These are phyloP conservation scores for Halcyon chelicuti DNA, from an alignment of 2,797 vertebrate genomes.

Conservation along the genomic window DNA sequence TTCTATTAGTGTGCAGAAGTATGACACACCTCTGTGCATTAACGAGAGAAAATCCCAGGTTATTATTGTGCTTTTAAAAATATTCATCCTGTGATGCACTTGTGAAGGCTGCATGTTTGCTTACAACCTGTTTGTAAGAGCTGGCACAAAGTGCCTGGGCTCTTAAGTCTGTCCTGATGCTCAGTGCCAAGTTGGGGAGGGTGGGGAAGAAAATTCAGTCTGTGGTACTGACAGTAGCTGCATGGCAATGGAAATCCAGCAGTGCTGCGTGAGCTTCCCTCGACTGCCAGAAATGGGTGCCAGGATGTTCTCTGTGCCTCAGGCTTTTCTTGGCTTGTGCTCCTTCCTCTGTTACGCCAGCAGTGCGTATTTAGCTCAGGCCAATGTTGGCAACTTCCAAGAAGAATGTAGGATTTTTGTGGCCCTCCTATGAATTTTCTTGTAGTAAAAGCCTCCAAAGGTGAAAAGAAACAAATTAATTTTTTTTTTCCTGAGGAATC, in stretches of 20 bases:
- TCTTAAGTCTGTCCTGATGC: not conserved
- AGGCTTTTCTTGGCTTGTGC: not conserved
- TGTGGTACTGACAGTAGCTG: not conserved
- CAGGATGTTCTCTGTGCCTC: not conserved
- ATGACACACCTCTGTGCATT: not conserved
- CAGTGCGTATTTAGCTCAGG: accelerated
- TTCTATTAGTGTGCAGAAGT: not conserved
- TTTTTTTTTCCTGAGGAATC: not conserved
- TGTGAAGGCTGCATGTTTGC: not conserved
- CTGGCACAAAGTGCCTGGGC: not conserved
- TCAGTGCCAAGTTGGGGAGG: not conserved
- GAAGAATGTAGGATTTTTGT: not conserved
- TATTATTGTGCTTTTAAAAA: not conserved
- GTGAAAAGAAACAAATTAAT: not conserved
- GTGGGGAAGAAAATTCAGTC: not conserved
- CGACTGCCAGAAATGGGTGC: not conserved
- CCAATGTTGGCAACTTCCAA: not conserved
- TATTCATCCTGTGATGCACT: accelerated
- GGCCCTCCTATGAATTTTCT: not conserved
- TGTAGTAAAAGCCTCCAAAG: not conserved
- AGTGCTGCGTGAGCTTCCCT: not conserved
- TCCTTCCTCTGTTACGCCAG: not conserved
- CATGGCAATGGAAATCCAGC: not conserved
- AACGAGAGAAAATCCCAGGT: not conserved
- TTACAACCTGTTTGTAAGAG: not conserved